Conservation (phyloP, 1,140 invertebrate species). For the Drosophila insularis region DNA sequence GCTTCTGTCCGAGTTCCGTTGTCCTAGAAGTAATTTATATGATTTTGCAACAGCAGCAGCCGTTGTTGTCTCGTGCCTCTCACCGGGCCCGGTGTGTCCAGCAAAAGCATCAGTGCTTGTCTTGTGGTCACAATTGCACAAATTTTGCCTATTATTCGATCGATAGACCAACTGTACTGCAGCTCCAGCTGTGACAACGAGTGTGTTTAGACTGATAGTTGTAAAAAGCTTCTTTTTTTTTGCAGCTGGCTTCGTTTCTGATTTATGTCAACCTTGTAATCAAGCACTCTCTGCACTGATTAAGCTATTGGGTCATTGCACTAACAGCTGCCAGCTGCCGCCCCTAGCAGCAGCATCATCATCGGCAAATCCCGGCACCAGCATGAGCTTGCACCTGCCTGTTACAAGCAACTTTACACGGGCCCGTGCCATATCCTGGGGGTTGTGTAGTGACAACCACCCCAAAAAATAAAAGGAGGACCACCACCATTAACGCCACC, state of each 20-base stretch:
- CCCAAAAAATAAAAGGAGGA: constrained; percentile 43
- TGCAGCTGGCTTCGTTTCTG: constrained; percentile 60
- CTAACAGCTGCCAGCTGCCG: constrained; percentile 36
- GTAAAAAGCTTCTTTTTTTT: constrained; percentile 60
- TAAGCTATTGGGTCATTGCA: constrained; percentile 72
- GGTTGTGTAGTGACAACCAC: constrained; percentile 62
- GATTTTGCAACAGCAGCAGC: constrained; percentile 46
- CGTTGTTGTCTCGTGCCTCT: constrained; percentile 64
- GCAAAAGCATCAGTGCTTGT: constrained; percentile 35
- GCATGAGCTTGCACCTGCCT: constrained; percentile 75
- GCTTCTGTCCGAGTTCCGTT: constrained; percentile 54
- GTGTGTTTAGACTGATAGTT: constrained; percentile 32
- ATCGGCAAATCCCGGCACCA: constrained; percentile 45
- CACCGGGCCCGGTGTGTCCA: constrained; percentile 63
- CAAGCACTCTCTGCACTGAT: constrained; percentile 48
- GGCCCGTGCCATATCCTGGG: constrained; percentile 76
- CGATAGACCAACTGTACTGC: constrained; percentile 22
- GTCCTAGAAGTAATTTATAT: constrained; percentile 72
- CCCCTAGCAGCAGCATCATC: constrained; percentile 52
- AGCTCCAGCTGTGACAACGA: constrained; percentile 41
- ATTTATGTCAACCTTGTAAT: constrained; percentile 79
- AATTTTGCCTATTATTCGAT: constrained; percentile 71
- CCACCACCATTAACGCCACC: constrained; percentile 59
- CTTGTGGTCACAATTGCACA: constrained; percentile 72
- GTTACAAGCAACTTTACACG: constrained; percentile 74